phyloP scores from a whole-genome alignment of 2,888 invertebrate species.

The Protophormia terraenovae region DNA sequence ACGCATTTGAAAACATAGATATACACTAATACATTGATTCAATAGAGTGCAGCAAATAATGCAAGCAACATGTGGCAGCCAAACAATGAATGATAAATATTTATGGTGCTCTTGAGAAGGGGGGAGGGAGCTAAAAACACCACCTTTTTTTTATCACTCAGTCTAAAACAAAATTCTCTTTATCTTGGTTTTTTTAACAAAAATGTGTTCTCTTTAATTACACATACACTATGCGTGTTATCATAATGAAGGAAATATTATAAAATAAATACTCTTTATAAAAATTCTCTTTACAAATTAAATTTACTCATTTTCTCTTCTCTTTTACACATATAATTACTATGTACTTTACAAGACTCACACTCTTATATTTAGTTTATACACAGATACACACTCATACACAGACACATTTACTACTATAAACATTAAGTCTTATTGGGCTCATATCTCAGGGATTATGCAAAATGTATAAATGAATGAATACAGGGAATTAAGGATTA shows the following conservation, averaged over 20 bases:
- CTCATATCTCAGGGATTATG: slow-evolving; percentile 80
- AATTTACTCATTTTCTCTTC: background rate
- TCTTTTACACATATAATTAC: background rate
- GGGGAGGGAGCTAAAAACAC: slow-evolving; percentile 55
- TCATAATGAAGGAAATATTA: background rate
- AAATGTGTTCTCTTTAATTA: slow-evolving; percentile 19
- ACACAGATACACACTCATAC: background rate
- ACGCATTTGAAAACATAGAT: slow-evolving; percentile 43
- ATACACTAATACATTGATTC: slow-evolving; percentile 18
- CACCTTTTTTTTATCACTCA: slow-evolving; percentile 11
- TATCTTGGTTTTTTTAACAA: too few species aligned
- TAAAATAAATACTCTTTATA: background rate
- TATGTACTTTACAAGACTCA: background rate
- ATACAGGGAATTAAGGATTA: slow-evolving; percentile 80
- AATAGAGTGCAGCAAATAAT: background rate
- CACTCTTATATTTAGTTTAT: background rate
- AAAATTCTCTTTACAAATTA: background rate
- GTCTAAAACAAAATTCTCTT: slow-evolving; percentile 21
- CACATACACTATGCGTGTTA: slow-evolving; percentile 47
- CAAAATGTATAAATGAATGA: slow-evolving; percentile 78
- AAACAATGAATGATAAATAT: slow-evolving; percentile 33
- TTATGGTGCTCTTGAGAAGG: slow-evolving; percentile 39
- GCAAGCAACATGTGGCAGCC: slow-evolving; percentile 78
- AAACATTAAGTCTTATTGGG: slow-evolving; percentile 68
- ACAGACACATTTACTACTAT: slow-evolving; percentile 24